Evolutionary conservation across 2,113 vertebrate genomes (phyloP), one percentile per base, ranked within the genome.

Genomic region (Naja naja): DNA sequence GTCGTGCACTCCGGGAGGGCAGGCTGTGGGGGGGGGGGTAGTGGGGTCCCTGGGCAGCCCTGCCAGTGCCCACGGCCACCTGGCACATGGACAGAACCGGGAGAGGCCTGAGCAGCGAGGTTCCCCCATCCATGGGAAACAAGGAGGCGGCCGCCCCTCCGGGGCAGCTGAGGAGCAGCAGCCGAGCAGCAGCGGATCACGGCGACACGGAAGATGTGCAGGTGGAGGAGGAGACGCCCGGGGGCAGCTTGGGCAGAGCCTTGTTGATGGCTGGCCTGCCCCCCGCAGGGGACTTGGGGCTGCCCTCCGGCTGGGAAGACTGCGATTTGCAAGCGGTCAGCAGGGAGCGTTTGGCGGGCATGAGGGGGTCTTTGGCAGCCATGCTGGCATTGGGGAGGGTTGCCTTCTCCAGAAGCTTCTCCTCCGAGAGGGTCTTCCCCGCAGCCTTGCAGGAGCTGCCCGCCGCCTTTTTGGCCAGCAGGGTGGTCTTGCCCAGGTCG

Each of bases 201-300:
- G 98, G 98, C 98, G 98, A 98, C 97, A 98, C 98, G 95, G 97
- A 98, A 97, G 98, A 98, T 97, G 98, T 97, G 97, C 98, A 98
- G 97, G 98, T 98, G 96, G 98, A 98, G 95, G 98, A 98, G 97
- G 98, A 98, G 98, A 98, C 98, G 98, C 98, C 98, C 74, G 98
- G 98, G 94, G 99, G 97, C 96, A 98, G 97, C 92, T 98, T 99
- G 97, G 98, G 98, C 20, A 97, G 96, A 5, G 97, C 97, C 97
- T 98, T 99, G 92, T 99, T 98, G 1, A 97, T 95, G 89, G 98
- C 93, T 95, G 98, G 99, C 97, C 98, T 98, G 96, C 98, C 98
- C 22, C 98, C 98, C 20, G 97, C 54, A 85, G 98, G 98, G 60
- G 97, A 97, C 94, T 98, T 98, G 91, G 96, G 96, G 94, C 97